phyloP scores from a whole-genome alignment of 2,797 vertebrate genomes.

The Muraenolepis orangiensis region DNA sequence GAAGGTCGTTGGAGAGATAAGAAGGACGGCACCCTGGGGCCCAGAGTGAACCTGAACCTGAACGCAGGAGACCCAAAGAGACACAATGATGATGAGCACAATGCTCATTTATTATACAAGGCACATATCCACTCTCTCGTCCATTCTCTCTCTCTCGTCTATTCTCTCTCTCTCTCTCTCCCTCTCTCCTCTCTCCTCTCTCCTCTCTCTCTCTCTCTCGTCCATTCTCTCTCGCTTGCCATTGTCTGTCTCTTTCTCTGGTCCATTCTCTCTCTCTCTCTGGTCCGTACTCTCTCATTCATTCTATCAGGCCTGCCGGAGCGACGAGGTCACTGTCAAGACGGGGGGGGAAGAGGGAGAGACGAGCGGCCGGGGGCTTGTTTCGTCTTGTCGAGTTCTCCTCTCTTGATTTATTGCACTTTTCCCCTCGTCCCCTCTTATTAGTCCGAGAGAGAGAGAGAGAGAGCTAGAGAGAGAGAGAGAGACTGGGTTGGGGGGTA shows the following conservation, averaged over 20 bases:
- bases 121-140: neutral
- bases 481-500: constrained; percentile 20
- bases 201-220: too few relatives aligned
- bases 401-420: constrained; percentile 63
- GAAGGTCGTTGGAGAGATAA: constrained; percentile 41
- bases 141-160: neutral
- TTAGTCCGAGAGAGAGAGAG: constrained; percentile 30
- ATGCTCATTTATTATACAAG: too few relatives aligned
- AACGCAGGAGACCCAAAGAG: constrained; percentile 26
- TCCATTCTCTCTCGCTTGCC: too few relatives aligned
- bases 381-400: constrained; percentile 66
- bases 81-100: too few relatives aligned
- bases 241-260: neutral
- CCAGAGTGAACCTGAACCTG: constrained; percentile 42
- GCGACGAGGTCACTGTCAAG: constrained; percentile 65
- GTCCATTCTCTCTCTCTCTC: constrained; percentile 2
- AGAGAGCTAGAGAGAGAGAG: neutral
- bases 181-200: constrained; percentile 21
- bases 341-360: constrained; percentile 33
- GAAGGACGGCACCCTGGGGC: constrained; percentile 29
- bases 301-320: constrained; percentile 52
- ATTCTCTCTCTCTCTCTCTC: constrained; percentile 2
- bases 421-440: constrained; percentile 51
- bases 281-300: constrained; percentile 5
- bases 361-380: constrained; percentile 54